A percentile compares a stretch with the other conserved stretches of the same genome.
Evolutionary conservation across 2,113 vertebrate genomes (phyloP).

Genomic region (Scomber japonicus): DNA sequence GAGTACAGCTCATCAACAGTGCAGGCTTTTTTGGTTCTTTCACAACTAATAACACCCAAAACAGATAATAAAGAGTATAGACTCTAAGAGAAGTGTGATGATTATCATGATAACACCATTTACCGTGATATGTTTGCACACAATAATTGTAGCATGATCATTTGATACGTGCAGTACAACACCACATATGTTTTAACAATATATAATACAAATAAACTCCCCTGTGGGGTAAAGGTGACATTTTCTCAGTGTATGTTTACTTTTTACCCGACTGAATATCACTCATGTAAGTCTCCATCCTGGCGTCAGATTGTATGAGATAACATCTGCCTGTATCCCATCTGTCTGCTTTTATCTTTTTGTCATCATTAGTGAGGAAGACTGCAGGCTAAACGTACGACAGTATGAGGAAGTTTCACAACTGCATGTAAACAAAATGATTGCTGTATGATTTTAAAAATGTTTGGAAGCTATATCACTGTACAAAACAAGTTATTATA

Average conservation of each 20-base stretch:
- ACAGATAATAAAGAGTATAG: too few relatives aligned
- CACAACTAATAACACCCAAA: too few relatives aligned
- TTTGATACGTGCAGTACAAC: too few relatives aligned
- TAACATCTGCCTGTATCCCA: slow-evolving; percentile 44
- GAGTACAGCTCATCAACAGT: too few relatives aligned
- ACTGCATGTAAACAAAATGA: neutral
- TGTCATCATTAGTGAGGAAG: slow-evolving; percentile 37
- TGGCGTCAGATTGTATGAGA: slow-evolving; percentile 15
- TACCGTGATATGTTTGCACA: too few relatives aligned
- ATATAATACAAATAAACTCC: too few relatives aligned
- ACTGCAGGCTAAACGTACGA: slow-evolving; percentile 4
- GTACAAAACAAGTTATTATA: neutral
- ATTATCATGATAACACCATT: too few relatives aligned
- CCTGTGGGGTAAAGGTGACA: neutral
- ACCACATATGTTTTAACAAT: too few relatives aligned
- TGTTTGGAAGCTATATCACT: neutral
- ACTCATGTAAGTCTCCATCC: slow-evolving; percentile 7
- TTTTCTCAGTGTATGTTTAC: neutral
- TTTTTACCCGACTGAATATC: slow-evolving; percentile 9
- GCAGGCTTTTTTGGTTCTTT: too few relatives aligned
- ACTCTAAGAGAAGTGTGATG: too few relatives aligned
- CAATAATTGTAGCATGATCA: too few relatives aligned
- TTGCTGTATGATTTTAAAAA: neutral
- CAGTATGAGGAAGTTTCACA: slow-evolving; percentile 19
- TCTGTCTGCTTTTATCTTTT: slow-evolving; percentile 55